phyloP scores from a whole-genome alignment of 1,140 invertebrate genomes.

The Dreissena polymorpha region DNA sequence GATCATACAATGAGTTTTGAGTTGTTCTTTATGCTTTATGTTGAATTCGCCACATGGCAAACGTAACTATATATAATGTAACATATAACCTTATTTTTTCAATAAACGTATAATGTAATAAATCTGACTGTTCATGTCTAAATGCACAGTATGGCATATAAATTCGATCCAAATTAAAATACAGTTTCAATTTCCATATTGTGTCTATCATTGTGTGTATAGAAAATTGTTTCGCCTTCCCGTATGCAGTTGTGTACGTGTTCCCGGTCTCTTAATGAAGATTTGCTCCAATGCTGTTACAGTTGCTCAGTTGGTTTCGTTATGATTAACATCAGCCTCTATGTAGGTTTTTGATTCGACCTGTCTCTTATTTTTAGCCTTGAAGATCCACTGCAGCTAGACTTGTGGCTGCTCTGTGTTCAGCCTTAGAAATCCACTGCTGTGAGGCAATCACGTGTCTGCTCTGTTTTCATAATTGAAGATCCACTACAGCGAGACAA shows the following conservation, averaged over 20 bases:
- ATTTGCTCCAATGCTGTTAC: background rate
- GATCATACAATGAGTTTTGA: too few species aligned
- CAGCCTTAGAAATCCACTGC: too few species aligned
- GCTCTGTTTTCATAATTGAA: conserved; percentile 38
- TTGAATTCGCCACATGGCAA: too few species aligned
- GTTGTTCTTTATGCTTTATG: too few species aligned
- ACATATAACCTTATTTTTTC: background rate
- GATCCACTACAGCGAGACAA: conserved; percentile 44
- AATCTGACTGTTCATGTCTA: background rate
- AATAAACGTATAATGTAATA: background rate
- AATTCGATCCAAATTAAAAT: background rate
- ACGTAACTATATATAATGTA: background rate
- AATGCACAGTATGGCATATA: background rate
- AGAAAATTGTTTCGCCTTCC: background rate
- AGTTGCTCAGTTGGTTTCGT: background rate
- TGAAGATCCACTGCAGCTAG: background rate
- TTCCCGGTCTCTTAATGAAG: background rate
- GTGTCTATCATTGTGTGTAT: background rate
- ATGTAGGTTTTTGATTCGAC: background rate
- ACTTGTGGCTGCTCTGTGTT: too few species aligned
- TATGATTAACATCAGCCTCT: background rate
- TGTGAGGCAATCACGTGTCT: conserved; percentile 15
- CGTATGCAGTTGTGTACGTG: background rate
- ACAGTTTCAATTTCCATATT: background rate
- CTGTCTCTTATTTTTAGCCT: background rate